These are phyloP conservation scores for Eueides isabella DNA, from an alignment of 1,140 invertebrate species.

Conservation along the genomic window DNA sequence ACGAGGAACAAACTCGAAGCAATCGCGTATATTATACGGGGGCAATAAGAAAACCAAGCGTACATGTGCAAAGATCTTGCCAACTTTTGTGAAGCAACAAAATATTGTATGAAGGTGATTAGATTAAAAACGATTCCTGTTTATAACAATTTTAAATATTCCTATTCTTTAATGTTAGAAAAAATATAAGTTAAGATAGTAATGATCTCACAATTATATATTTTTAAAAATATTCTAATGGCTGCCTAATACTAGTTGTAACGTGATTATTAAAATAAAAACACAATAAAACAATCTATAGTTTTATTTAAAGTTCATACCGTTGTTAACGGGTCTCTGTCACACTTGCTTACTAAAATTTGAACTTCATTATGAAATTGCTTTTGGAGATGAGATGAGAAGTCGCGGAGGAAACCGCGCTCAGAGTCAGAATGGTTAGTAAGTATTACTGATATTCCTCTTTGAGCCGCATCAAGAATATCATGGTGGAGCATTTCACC, in stretches of 20 bases:
- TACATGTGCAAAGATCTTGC: slow-evolving; percentile 65
- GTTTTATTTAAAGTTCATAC: slow-evolving; percentile 43
- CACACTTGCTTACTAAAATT: slow-evolving; percentile 87
- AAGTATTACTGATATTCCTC: slow-evolving; percentile 90
- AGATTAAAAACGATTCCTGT: slow-evolving; percentile 35
- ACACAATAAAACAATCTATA: not conserved
- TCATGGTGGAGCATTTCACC: slow-evolving; percentile 99
- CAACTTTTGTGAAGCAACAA: slow-evolving; percentile 58
- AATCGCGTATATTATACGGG: slow-evolving; percentile 49
- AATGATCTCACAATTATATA: slow-evolving; percentile 53
- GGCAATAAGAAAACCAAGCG: slow-evolving; percentile 56
- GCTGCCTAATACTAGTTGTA: slow-evolving; percentile 43
- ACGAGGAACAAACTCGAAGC: slow-evolving; percentile 56
- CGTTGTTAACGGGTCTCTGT: slow-evolving; percentile 88
- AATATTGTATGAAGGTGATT: not conserved
- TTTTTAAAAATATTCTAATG: slow-evolving; percentile 19
- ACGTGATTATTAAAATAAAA: slow-evolving; percentile 33
- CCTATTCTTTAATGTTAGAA: slow-evolving; percentile 21
- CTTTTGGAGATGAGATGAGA: slow-evolving; percentile 80
- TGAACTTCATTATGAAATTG: slow-evolving; percentile 83
- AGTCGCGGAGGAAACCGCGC: slow-evolving; percentile 90
- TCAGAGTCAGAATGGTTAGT: slow-evolving; percentile 98
- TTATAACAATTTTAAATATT: slow-evolving; percentile 16
- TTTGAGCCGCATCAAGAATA: slow-evolving; percentile 92
- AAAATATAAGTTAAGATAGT: slow-evolving; percentile 35